Conservation (phyloP, 2,113 vertebrate genomes). For the Dasyornis broadbenti region DNA sequence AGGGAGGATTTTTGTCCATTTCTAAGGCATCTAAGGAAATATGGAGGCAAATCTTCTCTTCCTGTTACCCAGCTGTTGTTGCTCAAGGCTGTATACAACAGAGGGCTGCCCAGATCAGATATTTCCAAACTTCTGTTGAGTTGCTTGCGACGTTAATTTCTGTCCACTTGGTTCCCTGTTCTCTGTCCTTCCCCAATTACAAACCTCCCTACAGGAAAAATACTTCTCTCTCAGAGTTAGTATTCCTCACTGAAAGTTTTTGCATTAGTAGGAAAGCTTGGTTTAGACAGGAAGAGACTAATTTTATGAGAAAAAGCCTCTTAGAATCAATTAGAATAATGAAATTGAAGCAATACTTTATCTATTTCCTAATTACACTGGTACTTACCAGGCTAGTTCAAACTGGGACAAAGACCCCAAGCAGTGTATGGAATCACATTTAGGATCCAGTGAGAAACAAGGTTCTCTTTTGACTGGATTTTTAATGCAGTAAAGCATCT, state of each 20-base stretch:
- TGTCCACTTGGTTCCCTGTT: background rate
- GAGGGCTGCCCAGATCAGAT: background rate
- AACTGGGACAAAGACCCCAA: background rate
- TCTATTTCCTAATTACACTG: background rate
- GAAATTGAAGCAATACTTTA: slow-evolving; percentile 4
- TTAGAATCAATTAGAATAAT: slow-evolving; percentile 6
- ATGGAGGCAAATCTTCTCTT: background rate
- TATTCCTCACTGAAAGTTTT: background rate
- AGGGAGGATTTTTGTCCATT: background rate
- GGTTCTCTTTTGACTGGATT: background rate
- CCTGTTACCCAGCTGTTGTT: background rate
- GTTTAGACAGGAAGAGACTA: background rate
- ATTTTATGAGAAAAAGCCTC: background rate
- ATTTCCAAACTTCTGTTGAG: background rate
- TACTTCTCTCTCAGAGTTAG: background rate
- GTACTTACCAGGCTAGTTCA: background rate
- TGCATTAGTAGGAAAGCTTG: background rate
- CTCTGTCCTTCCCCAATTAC: background rate
- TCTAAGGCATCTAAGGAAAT: background rate
- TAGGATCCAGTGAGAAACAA: background rate
- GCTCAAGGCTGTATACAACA: background rate
- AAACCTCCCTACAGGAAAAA: background rate
- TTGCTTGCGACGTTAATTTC: background rate
- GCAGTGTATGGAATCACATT: background rate
- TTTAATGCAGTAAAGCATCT: background rate